phyloP scores from a whole-genome alignment of 2,888 invertebrate genomes.

The Eristalinus sepulchralis region DNA sequence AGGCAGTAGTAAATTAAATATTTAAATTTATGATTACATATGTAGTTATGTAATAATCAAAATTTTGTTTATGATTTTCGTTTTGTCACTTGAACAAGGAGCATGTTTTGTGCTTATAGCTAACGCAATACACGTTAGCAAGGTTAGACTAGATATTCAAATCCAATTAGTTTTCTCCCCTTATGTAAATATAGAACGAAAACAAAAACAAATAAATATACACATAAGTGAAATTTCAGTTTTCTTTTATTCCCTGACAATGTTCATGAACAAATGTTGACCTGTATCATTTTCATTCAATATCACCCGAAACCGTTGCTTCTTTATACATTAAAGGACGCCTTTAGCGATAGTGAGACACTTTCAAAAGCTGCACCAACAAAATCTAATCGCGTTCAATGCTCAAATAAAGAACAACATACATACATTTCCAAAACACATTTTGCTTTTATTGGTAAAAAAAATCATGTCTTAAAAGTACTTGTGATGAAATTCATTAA shows the following conservation, averaged over 20 bases:
- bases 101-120: constrained; percentile 58
- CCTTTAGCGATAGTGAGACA: no score
- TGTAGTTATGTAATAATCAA: background rate
- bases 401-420: background rate
- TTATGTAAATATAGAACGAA: constrained; percentile 49
- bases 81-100: constrained; percentile 25
- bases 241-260: background rate
- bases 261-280: background rate
- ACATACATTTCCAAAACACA: background rate
- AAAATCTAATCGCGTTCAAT: no score
- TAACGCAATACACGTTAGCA: constrained; percentile 25
- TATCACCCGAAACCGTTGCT: no score
- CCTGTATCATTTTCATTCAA: no score
- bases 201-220: constrained; percentile 34
- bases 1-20: constrained; percentile 56
- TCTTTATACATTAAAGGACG: no score
- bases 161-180: constrained; percentile 25
- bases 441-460: constrained; percentile 61
- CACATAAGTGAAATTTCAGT: constrained; percentile 7
- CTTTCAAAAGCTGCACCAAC: no score
- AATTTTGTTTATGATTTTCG: constrained; percentile 8
- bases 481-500: constrained; percentile 42
- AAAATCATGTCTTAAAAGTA: constrained; percentile 46
- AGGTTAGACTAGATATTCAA: constrained; percentile 38
- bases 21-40: constrained; percentile 35